Conservation (phyloP, 2,797 vertebrate genomes). For the Pseudochaenichthys georgianus region DNA sequence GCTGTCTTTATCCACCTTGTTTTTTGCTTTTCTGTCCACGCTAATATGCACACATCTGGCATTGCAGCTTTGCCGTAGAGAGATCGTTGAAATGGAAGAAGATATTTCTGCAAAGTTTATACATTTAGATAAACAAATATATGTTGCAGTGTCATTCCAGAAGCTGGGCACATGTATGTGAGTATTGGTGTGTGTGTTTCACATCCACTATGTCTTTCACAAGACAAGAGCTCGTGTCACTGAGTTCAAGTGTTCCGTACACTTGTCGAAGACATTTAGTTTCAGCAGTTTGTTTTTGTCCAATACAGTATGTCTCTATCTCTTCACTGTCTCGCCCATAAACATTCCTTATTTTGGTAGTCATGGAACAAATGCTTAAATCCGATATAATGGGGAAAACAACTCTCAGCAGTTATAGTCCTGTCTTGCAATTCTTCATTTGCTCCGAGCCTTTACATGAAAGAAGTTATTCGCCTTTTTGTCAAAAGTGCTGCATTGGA, state of each 20-base stretch:
- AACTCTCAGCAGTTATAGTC: constrained; percentile 27
- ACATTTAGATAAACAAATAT: background rate
- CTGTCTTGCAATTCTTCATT: constrained; percentile 34
- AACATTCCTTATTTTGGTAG: constrained; percentile 67
- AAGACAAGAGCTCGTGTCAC: constrained; percentile 35
- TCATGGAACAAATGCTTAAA: constrained; percentile 43
- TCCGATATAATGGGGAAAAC: constrained; percentile 45
- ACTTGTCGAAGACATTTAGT: background rate
- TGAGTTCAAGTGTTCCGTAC: constrained; percentile 38
- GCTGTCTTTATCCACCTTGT: background rate
- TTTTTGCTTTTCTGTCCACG: background rate
- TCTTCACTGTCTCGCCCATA: constrained; percentile 56
- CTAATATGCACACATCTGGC: background rate
- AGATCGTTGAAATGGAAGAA: background rate
- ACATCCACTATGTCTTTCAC: constrained; percentile 24
- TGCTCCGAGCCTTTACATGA: background rate
- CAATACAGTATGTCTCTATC: background rate
- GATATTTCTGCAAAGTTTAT: background rate
- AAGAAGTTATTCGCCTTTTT: background rate
- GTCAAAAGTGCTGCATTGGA: background rate
- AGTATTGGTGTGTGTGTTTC: constrained; percentile 34
- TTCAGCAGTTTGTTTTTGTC: constrained; percentile 23
- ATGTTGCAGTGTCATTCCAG: constrained; percentile 52
- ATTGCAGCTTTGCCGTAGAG: background rate
- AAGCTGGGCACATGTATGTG: constrained; percentile 40